Evolutionary conservation across 2,888 invertebrate genomes (phyloP).

Genomic region (Gasteruption jaculator): DNA sequence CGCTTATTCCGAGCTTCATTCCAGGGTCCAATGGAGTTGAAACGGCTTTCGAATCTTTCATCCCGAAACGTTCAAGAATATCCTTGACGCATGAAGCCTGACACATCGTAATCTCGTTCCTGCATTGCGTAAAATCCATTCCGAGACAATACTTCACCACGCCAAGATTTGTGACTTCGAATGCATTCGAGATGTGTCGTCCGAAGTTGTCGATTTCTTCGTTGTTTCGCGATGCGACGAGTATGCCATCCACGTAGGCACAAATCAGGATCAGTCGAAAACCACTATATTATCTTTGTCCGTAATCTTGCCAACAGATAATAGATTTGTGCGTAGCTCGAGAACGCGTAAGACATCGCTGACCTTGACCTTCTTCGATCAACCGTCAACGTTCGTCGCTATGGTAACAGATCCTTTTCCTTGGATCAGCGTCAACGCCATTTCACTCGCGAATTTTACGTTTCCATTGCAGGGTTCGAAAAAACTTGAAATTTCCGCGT

Average conservation of each 20-base stretch:
- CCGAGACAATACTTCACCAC: conserved; percentile 17
- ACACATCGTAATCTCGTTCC: conserved; percentile 11
- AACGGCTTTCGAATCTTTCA: conserved; percentile 19
- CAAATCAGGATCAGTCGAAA: conserved; percentile 6
- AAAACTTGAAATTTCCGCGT: conserved; percentile 7
- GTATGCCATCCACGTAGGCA: conserved; percentile 18
- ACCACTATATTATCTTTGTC: conserved; percentile 1
- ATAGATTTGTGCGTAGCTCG: conserved; percentile 23
- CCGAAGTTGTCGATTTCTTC: conserved; percentile 12
- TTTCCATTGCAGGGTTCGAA: background rate
- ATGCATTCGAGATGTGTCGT: conserved; percentile 7
- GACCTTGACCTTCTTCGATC: conserved; percentile 8
- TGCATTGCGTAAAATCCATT: conserved; percentile 13
- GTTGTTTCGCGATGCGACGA: conserved; percentile 10
- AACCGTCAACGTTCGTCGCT: conserved; percentile 5
- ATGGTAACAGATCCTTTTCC: conserved; percentile 15
- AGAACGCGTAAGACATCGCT: conserved; percentile 7
- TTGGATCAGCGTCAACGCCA: conserved; percentile 10
- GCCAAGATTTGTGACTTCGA: conserved; percentile 17
- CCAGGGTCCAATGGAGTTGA: conserved; percentile 17
- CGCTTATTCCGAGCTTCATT: conserved; percentile 5
- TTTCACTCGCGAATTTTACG: conserved; percentile 14
- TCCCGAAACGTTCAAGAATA: conserved; percentile 17
- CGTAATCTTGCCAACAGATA: background rate
- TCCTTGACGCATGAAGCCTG: conserved; percentile 16